phyloP scores from a whole-genome alignment of 2,797 vertebrate genomes.

The Kryptolebias ocellatus region DNA sequence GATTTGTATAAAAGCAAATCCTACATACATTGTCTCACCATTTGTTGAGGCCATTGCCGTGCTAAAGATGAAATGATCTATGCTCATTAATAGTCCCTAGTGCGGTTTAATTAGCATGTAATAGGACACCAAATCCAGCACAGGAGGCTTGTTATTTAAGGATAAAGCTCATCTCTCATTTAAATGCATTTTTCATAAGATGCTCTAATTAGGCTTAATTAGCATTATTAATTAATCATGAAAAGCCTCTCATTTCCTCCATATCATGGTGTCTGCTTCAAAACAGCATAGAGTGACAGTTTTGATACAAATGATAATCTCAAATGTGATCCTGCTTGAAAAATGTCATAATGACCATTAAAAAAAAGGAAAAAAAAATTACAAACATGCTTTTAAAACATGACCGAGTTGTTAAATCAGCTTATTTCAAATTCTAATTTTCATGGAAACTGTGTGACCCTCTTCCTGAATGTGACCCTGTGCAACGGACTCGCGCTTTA shows the following conservation, averaged over 20 bases:
- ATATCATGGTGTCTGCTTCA: slow-evolving; percentile 75
- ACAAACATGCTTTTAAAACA: slow-evolving; percentile 12
- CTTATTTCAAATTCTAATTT: slow-evolving; percentile 9
- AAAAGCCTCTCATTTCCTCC: slow-evolving; percentile 81
- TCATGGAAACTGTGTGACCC: slow-evolving; percentile 22
- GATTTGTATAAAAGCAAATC: slow-evolving; percentile 23
- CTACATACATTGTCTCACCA: slow-evolving; percentile 44
- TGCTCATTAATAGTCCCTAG: slow-evolving; percentile 81
- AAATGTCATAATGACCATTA: slow-evolving; percentile 17
- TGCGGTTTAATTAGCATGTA: slow-evolving; percentile 84
- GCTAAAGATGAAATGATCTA: slow-evolving; percentile 79
- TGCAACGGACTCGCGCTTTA: slow-evolving; percentile 33
- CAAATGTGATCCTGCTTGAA: slow-evolving; percentile 20
- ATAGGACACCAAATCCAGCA: slow-evolving; percentile 84
- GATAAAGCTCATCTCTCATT: slow-evolving; percentile 88
- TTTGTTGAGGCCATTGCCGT: slow-evolving; percentile 35
- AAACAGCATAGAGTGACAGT: slow-evolving; percentile 71
- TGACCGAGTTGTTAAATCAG: background rate
- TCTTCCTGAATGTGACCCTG: slow-evolving; percentile 21
- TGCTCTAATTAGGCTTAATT: slow-evolving; percentile 86
- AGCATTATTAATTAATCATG: slow-evolving; percentile 88
- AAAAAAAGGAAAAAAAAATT: background rate
- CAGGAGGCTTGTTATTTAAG: slow-evolving; percentile 87
- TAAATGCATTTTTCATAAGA: slow-evolving; percentile 89
- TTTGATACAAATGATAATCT: slow-evolving; percentile 49